Base-by-base conservation (phyloP, 1,140 invertebrate species). In the Drosophila bifasciata region DNA sequence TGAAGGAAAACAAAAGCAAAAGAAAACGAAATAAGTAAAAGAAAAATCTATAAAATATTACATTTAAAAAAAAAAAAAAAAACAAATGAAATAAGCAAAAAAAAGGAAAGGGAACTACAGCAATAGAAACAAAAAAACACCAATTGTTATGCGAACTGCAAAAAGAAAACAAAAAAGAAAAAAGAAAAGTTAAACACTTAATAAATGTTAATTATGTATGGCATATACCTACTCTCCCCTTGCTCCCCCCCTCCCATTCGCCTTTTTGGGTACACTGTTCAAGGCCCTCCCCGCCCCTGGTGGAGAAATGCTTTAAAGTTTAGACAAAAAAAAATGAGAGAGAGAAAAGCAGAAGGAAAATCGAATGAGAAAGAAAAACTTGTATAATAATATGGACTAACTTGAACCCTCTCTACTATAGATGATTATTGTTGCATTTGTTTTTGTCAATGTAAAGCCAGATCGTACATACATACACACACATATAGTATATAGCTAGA, bases 91-190 rank as follows among this genome's bases (percentile, higher is more conserved):
- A 43, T 5, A 32, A 32, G 60, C 56, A 28, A 7, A 7, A 59
- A 53, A 48, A 28, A 23, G 66, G 44, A 41, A 56, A 76, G 72
- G 36, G 25, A 49, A 13, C 11, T 36, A 50, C 57, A 52, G 28
- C 93, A 94, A 62, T 68, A 41, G 91, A 92, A 92, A 52, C 23
- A 45, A 16, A 40, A 52, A 32, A 51, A 75, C 72, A 75, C 58
- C 52, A 75, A 72, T 71, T 72, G 68, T 72, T 71, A 71, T 52
- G 56, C 68, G 48, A 49, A 36, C 11, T 67, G 62, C 64, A 77
- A 55, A 48, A 51, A n/a, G n/a, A n/a, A n/a, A n/a, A n/a, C n/a
- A n/a, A n/a, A n/a, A n/a, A n/a, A n/a, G n/a, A n/a, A n/a, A n/a
- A n/a, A n/a, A n/a, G n/a, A n/a, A 69, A 57, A 58, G 51, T 73